Percentiles rank a stretch among this genome's conserved stretches.
These are phyloP conservation scores for Zaprionus davidi DNA, from an alignment of 1,140 invertebrate genomes.

Conservation along the genomic window DNA sequence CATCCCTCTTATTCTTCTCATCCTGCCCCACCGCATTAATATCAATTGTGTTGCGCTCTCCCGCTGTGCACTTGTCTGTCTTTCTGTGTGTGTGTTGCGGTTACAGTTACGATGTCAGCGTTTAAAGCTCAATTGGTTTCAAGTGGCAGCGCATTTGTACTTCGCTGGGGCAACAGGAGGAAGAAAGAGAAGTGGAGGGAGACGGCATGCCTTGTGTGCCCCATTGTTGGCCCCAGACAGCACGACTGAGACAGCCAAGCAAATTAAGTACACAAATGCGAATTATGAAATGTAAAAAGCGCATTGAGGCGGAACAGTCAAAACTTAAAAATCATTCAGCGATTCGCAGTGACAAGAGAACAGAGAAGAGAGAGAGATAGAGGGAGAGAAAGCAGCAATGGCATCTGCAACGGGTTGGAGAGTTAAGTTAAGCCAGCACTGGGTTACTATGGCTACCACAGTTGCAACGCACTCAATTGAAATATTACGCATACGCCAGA, in stretches of 20 bases:
- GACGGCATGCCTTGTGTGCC: not conserved
- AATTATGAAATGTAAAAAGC: not conserved
- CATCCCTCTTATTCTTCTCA: not conserved
- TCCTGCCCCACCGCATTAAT: slow-evolving; percentile 37
- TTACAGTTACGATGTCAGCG: slow-evolving; percentile 51
- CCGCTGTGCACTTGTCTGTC: slow-evolving; percentile 26
- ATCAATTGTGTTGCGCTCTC: slow-evolving; percentile 55
- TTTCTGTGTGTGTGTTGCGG: slow-evolving; percentile 20
- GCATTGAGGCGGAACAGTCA: not conserved
- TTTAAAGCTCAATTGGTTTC: slow-evolving; percentile 75
- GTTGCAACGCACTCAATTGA: slow-evolving; percentile 54
- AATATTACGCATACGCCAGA: slow-evolving; percentile 68
- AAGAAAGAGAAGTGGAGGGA: not conserved
- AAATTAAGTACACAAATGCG: slow-evolving; percentile 37
- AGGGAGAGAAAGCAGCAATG: not conserved
- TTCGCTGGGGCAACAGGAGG: not conserved
- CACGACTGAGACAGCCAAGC: slow-evolving; percentile 16
- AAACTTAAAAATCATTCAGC: not conserved
- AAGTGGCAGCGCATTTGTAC: slow-evolving; percentile 66
- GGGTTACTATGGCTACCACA: not conserved
- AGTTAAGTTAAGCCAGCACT: not conserved
- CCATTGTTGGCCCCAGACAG: not conserved
- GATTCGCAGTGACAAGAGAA: not conserved
- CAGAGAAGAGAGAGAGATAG: not conserved
- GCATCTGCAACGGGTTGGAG: too few relatives aligned